phyloP scores from a whole-genome alignment of 2,888 invertebrate species.

The Eueremaeus valkanovi region DNA sequence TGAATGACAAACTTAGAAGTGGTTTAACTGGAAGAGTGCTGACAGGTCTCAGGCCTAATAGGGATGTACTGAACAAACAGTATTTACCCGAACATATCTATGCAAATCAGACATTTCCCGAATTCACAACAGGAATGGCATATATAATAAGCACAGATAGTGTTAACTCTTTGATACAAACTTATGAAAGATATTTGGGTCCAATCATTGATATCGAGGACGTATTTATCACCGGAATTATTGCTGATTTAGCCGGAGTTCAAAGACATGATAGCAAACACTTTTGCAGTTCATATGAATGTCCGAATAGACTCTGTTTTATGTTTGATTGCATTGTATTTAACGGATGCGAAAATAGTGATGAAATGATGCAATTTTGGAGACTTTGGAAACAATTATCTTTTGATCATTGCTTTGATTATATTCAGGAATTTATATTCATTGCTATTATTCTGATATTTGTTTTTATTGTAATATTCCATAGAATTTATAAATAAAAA shows the following conservation, averaged over 20 bases:
- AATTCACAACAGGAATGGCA: background rate
- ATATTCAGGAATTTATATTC: background rate
- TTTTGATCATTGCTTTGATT: background rate
- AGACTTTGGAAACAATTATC: background rate
- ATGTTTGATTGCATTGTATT: slow-evolving; percentile 11
- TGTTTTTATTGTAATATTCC: too few relatives aligned
- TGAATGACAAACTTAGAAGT: background rate
- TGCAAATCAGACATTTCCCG: background rate
- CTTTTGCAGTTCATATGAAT: background rate
- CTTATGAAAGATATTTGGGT: background rate
- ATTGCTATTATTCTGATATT: too few relatives aligned
- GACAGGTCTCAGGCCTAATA: background rate
- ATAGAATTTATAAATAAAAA: too few relatives aligned
- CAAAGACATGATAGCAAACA: background rate
- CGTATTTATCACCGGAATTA: background rate
- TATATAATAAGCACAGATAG: background rate
- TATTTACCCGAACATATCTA: background rate
- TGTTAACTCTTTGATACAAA: background rate
- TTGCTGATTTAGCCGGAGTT: background rate
- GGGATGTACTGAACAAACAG: background rate
- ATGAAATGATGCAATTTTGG: background rate
- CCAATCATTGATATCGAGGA: background rate
- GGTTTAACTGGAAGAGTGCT: background rate
- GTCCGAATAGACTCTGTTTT: background rate
- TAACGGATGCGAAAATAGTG: background rate